Base-by-base conservation (phyloP, 1,140 invertebrate species). In the Halesus radiatus region DNA sequence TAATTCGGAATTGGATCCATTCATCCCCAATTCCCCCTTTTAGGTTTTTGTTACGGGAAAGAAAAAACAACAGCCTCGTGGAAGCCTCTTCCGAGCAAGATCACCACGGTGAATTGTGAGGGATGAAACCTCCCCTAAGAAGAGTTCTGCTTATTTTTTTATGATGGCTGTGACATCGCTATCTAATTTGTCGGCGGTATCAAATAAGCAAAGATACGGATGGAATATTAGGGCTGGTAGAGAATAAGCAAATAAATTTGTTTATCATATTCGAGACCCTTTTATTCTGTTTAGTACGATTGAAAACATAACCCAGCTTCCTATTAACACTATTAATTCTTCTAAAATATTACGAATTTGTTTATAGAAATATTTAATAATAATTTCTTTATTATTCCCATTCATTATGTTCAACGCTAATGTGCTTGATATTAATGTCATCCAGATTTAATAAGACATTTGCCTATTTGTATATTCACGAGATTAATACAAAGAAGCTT, bases 1-100 rank as follows among this genome's bases (percentile, higher is more conserved):
- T 90, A 89, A 89, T 89, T 90, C 89, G 88, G 88, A 90, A 90
- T 90, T 90, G 89, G 89, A 90, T 90, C 87, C 88, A 89, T 90
- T 88, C 89, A 89, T 89, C 88, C 87, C 79, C 52, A 68, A 53
- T 53, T 50, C 76, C 73, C 50, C 74, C 62, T 78, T 58, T 22
- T 78, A 80, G 80, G 82, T 79, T 83, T 83, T 83, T 83, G 82
- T 83, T 83, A 79, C 76, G 66, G 80, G 50, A 66, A 78, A 73
- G 76, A 83, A 83, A 83, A 83, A 82, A 74, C 73, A 56, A 64
- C 54, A 20, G 50, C 50, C 54, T 15, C 70, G 50, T 73, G 72
- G 74, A 68, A 66, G 79, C 18, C 37, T 45, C 80, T 45, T 78
- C 76, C 50, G 64, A 29, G 64, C 72, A 26, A 16, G 54, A 56